These are phyloP conservation scores for Papilio machaon DNA, from an alignment of 1,140 invertebrate genomes.

Conservation along the genomic window DNA sequence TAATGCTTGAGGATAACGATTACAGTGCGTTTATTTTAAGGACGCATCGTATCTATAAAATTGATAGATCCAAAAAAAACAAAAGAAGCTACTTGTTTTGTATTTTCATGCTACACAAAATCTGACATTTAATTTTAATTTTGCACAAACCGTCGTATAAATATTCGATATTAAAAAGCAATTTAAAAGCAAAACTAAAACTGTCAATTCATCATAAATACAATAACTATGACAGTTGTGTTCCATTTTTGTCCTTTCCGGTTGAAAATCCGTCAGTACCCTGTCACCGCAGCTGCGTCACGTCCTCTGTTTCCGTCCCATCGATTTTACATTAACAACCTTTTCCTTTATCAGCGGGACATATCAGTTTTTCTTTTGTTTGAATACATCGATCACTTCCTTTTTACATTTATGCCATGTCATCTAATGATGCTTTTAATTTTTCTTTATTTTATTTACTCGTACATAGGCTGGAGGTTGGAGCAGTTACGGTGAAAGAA, in stretches of 20 bases:
- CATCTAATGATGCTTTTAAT: neutral
- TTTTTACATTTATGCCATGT: neutral
- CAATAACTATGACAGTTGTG: constrained; percentile 3
- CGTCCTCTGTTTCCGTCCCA: constrained; percentile 35
- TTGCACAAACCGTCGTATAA: neutral
- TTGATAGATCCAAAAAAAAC: too few species aligned
- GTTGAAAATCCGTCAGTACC: constrained; percentile 40
- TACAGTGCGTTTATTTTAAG: neutral
- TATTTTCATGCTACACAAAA: too few species aligned
- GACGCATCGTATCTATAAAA: too few species aligned
- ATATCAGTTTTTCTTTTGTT: constrained; percentile 49
- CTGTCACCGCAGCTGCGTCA: constrained; percentile 40
- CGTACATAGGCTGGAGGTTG: too few species aligned
- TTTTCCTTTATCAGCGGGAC: constrained; percentile 48
- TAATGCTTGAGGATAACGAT: neutral
- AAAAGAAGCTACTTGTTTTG: too few species aligned
- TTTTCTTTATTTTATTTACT: neutral
- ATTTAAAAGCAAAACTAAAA: constrained; percentile 20
- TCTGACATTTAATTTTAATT: too few species aligned
- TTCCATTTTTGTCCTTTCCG: constrained; percentile 9
- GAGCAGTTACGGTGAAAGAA: too few species aligned
- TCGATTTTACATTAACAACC: constrained; percentile 60
- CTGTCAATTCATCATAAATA: constrained; percentile 11
- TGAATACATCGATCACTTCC: constrained; percentile 11
- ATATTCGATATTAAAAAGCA: neutral